Conservation (phyloP, 2,888 invertebrate genomes). For the Falcaria lacertinaria region DNA sequence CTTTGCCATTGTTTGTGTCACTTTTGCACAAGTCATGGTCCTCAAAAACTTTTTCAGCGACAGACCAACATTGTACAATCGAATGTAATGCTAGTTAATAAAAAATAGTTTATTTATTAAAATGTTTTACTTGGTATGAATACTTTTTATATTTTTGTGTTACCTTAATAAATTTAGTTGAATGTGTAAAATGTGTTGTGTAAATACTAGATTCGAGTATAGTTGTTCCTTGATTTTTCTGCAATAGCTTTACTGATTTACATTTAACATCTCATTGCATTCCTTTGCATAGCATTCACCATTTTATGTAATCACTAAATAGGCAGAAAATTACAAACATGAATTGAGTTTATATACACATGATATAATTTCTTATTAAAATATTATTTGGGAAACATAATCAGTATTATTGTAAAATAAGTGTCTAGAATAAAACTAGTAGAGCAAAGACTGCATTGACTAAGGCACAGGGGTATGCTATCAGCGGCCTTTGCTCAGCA, state of each 20-base stretch:
- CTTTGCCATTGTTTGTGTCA: slow-evolving; percentile 88
- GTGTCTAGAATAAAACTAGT: slow-evolving; percentile 90
- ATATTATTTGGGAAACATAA: too few relatives aligned
- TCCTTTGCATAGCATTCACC: too few relatives aligned
- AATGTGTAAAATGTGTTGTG: too few relatives aligned
- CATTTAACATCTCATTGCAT: too few relatives aligned
- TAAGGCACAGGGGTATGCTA: slow-evolving; percentile 95
- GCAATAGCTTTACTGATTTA: too few relatives aligned
- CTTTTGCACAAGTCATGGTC: slow-evolving; percentile 94
- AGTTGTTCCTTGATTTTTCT: too few relatives aligned
- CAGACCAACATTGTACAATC: slow-evolving; percentile 66
- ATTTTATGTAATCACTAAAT: too few relatives aligned
- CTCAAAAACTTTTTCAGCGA: slow-evolving; percentile 93
- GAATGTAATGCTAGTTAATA: slow-evolving; percentile 59
- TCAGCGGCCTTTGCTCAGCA: slow-evolving; percentile 89
- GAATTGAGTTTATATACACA: too few relatives aligned
- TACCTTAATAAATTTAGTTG: too few relatives aligned
- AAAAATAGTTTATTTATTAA: slow-evolving; percentile 60
- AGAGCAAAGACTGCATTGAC: slow-evolving; percentile 96
- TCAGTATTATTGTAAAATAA: not conserved
- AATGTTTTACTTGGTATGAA: slow-evolving; percentile 25
- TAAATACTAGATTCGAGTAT: too few relatives aligned
- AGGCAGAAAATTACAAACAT: too few relatives aligned
- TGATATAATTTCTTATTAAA: too few relatives aligned
- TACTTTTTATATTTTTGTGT: not conserved